Evolutionary conservation across 2,888 invertebrate genomes (phyloP).

Genomic region (Erebia epiphron): DNA sequence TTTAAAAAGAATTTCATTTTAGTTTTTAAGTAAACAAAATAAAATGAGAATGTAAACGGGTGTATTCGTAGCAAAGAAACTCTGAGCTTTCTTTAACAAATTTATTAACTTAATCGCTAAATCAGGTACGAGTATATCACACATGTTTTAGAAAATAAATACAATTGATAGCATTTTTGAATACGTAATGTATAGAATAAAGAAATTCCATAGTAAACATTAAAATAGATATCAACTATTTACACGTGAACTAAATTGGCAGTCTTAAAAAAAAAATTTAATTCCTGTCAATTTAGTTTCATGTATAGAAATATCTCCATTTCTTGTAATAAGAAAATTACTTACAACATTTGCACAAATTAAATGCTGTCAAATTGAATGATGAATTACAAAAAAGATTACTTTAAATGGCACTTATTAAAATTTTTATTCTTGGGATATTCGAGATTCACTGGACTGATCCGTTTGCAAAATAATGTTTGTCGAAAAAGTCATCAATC

Average conservation of each 20-base stretch:
- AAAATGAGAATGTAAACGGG: slow-evolving; percentile 5
- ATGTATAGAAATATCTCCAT: background rate
- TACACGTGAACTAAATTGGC: slow-evolving; percentile 3
- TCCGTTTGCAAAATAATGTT: slow-evolving; percentile 21
- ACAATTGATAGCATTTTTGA: background rate
- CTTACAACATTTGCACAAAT: background rate
- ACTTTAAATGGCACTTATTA: background rate
- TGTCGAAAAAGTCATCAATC: slow-evolving; percentile 25
- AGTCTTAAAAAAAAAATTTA: background rate
- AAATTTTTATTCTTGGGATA: background rate
- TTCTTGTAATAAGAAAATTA: background rate
- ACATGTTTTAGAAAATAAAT: slow-evolving; percentile 28
- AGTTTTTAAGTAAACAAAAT: background rate
- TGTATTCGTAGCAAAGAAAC: slow-evolving; percentile 47
- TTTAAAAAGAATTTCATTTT: background rate
- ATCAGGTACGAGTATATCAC: slow-evolving; percentile 48
- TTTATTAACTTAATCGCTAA: slow-evolving; percentile 35
- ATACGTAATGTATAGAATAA: background rate
- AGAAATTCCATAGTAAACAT: background rate
- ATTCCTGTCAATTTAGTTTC: background rate
- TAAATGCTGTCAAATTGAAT: slow-evolving; percentile 3
- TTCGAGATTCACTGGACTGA: slow-evolving; percentile 3
- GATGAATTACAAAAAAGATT: background rate
- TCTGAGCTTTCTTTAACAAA: slow-evolving; percentile 42
- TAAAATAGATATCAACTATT: background rate